A percentile compares a stretch with the other conserved stretches of the same genome.
These are phyloP conservation scores for Brachyhypopomus occidentalis DNA, from an alignment of 2,113 vertebrate genomes.

Conservation along the genomic window DNA sequence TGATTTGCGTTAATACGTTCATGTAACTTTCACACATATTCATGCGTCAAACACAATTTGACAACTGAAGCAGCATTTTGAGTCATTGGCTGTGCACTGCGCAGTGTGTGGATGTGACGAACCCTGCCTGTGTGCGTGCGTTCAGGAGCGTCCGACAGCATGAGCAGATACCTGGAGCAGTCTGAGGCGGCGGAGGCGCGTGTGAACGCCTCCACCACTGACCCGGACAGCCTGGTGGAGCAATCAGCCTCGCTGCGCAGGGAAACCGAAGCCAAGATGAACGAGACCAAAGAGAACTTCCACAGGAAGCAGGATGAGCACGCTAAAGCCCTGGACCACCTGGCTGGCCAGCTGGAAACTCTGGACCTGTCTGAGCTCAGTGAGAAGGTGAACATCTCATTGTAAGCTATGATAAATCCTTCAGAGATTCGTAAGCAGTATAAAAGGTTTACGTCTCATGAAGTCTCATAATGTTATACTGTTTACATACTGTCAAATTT, in stretches of 20 bases:
- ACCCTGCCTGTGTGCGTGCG: constrained; percentile 24
- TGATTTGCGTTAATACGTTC: not conserved
- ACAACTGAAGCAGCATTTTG: not conserved
- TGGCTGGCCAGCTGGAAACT: constrained; percentile 88
- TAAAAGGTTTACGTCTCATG: not conserved
- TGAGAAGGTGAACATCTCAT: constrained; percentile 73
- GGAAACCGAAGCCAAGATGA: constrained; percentile 81
- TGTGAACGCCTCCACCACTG: constrained; percentile 82
- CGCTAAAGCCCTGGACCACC: constrained; percentile 83
- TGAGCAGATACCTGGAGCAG: constrained; percentile 87
- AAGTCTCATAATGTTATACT: too few relatives aligned
- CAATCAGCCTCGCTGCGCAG: constrained; percentile 75
- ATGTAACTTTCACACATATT: not conserved
- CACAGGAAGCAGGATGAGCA: constrained; percentile 82
- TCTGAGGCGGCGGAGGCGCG: constrained; percentile 84
- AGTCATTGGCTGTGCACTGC: too few relatives aligned
- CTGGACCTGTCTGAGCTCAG: constrained; percentile 83
- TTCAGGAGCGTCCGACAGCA: constrained; percentile 87
- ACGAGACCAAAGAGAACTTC: constrained; percentile 77
- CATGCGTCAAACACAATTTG: not conserved
- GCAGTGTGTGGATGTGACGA: not conserved
- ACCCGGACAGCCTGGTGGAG: constrained; percentile 72
- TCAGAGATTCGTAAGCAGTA: not conserved
- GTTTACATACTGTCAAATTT: too few relatives aligned
- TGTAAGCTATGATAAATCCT: not conserved